Base-by-base conservation (phyloP, 2,113 vertebrate species). In the Haemorhous mexicanus region DNA sequence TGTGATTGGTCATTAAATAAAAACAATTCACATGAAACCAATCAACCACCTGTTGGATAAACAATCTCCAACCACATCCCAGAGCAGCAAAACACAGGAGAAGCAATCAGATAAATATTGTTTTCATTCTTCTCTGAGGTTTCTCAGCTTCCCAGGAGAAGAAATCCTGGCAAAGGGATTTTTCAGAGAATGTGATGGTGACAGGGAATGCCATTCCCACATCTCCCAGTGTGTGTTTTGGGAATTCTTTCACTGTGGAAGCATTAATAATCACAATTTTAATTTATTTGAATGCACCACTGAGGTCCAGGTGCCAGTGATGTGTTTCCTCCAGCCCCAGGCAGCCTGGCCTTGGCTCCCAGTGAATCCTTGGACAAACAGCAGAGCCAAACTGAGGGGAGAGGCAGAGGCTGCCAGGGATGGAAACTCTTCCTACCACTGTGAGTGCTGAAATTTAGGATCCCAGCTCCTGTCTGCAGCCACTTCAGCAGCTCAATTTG, bases 251-350 rank as follows among this genome's bases (percentile, higher is more conserved):
- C 41, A 7, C 15, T 44, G 30, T 44, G 30, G 30, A 35, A 52
- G 16, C 1, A 0, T 50, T 44, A 33, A 24, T 41, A 27, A 37
- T 37, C 6, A n/a, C 7, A 32, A 46, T 59, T 35, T n/a, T 6
- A 9, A 49, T 59, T 63, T 10, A 37, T 26, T 24, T 63, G 39
- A 23, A 27, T 26, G 11, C 24, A 0, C 14, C 64, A 0, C 4
- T 4, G 49, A 50, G 26, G 8, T 21, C 33, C 21, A 11, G 4
- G 44, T 59, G 30, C 44, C 59, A 26, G 43, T 4, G 28, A 28
- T 20, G 26, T 14, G 11, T 66, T 76, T 55, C 27, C 20, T 50
- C 10, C 39, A 37, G 64, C 18, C 6, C 18, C 27, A 7, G 23
- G 46, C 43, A 46, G 56, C 47, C n/a, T 1, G 27, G 28, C 19